Conservation (phyloP, 2,888 invertebrate species). For the Synanthedon andrenaeformis region DNA sequence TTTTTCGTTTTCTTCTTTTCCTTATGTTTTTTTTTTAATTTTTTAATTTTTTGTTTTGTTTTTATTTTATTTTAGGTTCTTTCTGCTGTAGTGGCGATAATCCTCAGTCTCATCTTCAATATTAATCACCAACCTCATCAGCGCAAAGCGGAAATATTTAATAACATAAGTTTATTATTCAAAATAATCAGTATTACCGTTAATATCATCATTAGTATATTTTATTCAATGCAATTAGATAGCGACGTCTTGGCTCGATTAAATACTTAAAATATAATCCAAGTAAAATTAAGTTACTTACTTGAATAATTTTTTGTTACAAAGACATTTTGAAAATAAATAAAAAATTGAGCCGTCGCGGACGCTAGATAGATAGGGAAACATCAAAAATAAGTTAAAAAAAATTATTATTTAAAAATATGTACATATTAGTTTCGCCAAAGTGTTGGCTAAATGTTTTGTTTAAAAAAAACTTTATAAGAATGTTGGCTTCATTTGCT, state of each 20-base stretch:
- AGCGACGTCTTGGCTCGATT: not conserved
- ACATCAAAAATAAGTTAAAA: no score
- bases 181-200: constrained; percentile 72
- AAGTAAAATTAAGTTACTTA: no score
- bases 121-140: constrained; percentile 73
- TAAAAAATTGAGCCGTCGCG: no score
- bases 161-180: constrained; percentile 70
- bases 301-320: no score
- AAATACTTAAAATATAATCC: no score
- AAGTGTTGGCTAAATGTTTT: no score
- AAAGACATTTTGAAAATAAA: no score
- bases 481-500: no score
- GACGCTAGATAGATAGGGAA: no score
- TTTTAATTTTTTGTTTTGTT: constrained; percentile 23
- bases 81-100: constrained; percentile 70
- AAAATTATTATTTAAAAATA: no score
- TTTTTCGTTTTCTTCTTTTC: constrained; percentile 12
- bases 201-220: constrained; percentile 73
- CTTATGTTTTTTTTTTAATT: constrained; percentile 18
- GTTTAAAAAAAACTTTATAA: no score
- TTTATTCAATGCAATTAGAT: constrained; percentile 66
- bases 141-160: constrained; percentile 69
- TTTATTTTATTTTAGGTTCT: constrained; percentile 58
- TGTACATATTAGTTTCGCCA: no score
- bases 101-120: constrained; percentile 71